Conservation (phyloP, 2,113 vertebrate genomes). For the Aphyosemion australe region DNA sequence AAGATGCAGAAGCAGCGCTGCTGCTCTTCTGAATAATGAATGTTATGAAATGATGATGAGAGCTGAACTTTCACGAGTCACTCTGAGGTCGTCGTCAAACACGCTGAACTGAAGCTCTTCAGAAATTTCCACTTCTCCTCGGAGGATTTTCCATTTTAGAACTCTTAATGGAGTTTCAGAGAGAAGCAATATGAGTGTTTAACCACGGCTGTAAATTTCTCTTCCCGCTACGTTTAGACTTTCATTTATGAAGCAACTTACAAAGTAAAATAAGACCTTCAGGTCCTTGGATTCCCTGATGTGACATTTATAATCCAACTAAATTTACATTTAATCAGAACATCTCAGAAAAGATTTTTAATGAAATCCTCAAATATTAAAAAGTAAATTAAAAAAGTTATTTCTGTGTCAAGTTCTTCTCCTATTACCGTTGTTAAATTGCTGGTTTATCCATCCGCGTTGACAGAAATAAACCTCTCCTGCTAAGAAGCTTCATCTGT, state of each 20-base stretch:
- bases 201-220: constrained; percentile 13
- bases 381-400: constrained; percentile 12
- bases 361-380: constrained; percentile 29
- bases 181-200: neutral
- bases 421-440: constrained; percentile 6
- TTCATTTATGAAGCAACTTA: constrained; percentile 5
- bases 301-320: constrained; percentile 15
- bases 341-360: neutral
- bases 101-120: neutral
- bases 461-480: neutral
- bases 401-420: neutral
- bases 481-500: neutral
- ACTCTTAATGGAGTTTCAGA: constrained; percentile 7
- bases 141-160: constrained; percentile 8
- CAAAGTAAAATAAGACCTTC: neutral
- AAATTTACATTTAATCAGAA: constrained; percentile 9
- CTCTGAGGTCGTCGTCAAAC: neutral
- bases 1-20: constrained; percentile 1
- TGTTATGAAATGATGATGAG: neutral
- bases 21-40: constrained; percentile 15
- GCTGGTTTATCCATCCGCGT: neutral
- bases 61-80: constrained; percentile 23
- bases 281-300: neutral
- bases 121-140: neutral
- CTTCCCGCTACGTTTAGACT: neutral